phyloP scores from a whole-genome alignment of 2,113 vertebrate species.

The Plecotus auritus region DNA sequence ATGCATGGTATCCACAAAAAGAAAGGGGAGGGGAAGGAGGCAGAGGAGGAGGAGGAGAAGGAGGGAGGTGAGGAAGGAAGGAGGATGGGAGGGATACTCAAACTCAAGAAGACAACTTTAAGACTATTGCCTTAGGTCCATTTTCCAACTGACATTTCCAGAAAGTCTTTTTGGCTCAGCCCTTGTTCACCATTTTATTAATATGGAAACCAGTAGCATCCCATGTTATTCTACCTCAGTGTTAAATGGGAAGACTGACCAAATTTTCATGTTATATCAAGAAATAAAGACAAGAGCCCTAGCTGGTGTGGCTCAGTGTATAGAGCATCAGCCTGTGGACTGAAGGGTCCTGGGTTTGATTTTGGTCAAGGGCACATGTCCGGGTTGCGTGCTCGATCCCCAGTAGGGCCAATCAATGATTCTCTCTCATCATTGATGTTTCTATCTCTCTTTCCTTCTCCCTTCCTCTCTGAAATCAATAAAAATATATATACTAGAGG shows the following conservation, averaged over 20 bases:
- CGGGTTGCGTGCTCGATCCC: no score
- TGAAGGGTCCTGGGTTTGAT: no score
- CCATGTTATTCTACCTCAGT: background rate
- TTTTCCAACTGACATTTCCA: background rate
- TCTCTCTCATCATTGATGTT: no score
- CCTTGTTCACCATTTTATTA: background rate
- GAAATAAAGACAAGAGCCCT: background rate
- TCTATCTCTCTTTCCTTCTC: no score
- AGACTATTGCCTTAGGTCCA: background rate
- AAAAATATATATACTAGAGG: no score
- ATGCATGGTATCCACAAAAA: background rate
- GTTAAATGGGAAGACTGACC: background rate
- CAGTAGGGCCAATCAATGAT: no score
- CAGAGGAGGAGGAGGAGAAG: background rate
- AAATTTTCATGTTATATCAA: background rate
- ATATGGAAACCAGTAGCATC: background rate
- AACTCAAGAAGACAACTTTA: background rate
- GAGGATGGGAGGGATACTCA: background rate
- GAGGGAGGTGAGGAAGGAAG: background rate
- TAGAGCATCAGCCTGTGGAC: no score
- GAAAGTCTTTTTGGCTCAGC: background rate
- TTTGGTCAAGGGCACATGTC: no score
- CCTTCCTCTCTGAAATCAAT: no score
- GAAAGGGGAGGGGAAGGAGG: background rate
- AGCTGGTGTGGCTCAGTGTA: no score